These are phyloP conservation scores for Caenorhabditis remanei DNA, from an alignment of 1,140 invertebrate genomes.

Conservation along the genomic window DNA sequence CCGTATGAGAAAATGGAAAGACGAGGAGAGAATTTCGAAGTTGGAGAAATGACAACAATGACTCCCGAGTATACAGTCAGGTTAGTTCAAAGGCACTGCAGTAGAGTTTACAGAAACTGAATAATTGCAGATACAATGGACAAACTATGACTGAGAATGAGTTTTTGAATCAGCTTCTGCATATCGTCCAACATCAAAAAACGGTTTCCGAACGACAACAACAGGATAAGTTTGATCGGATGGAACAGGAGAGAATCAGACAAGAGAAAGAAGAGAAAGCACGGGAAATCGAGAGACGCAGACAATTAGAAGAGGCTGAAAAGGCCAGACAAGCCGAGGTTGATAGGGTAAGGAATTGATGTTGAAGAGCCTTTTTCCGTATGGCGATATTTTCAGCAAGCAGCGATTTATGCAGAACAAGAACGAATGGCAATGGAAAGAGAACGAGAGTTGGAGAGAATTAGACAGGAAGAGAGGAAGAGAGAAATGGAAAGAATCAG, in stretches of 20 bases:
- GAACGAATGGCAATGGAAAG: slow-evolving; percentile 41
- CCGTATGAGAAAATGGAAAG: slow-evolving; percentile 61
- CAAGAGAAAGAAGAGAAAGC: slow-evolving; percentile 36
- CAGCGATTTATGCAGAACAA: slow-evolving; percentile 22
- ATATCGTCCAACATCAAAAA: slow-evolving; percentile 64
- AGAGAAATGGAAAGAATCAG: slow-evolving; percentile 35
- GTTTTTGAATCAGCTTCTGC: slow-evolving; percentile 27
- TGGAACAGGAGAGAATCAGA: slow-evolving; percentile 63
- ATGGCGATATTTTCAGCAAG: slow-evolving; percentile 12
- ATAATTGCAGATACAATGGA: slow-evolving; percentile 38
- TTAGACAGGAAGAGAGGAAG: slow-evolving; percentile 26
- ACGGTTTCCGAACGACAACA: slow-evolving; percentile 53
- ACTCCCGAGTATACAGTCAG: slow-evolving; percentile 54
- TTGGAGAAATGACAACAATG: slow-evolving; percentile 13
- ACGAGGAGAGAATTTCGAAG: slow-evolving; percentile 29
- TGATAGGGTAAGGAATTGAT: slow-evolving; percentile 4
- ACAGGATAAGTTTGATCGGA: slow-evolving; percentile 63
- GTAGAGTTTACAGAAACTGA: too few species aligned
- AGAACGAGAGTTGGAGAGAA: slow-evolving; percentile 40
- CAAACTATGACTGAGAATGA: slow-evolving; percentile 59
- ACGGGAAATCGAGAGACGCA: slow-evolving; percentile 19
- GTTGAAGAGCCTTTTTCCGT: background rate
- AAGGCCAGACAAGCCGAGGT: background rate
- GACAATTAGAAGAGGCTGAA: slow-evolving; percentile 18
- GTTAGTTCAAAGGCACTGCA: slow-evolving; percentile 32